Base-by-base conservation (phyloP, 2,113 vertebrate genomes). In the Dicerorhinus sumatrensis region DNA sequence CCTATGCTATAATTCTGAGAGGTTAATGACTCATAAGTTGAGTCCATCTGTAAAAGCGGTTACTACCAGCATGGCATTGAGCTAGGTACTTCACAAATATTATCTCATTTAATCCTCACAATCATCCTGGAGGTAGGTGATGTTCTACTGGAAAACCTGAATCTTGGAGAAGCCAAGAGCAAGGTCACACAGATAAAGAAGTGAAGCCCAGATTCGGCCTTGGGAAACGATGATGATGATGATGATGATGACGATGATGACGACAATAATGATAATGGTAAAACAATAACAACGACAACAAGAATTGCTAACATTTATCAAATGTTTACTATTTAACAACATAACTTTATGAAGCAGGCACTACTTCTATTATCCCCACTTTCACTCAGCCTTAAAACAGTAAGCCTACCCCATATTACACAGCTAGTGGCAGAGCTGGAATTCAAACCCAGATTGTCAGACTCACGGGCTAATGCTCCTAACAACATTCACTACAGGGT, bases 151-250 rank as follows among this genome's bases (percentile, higher is more conserved):
- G 76, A 79, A 97, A 87, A 92, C 54, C 8, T 86, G 25, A 92
- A 90, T 93, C 85, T 79, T 86, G 29, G 62, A 95, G 69, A 90
- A 92, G 14, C 92, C 94, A 95, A 96, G 70, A 81, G 62, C 48
- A 83, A 92, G 36, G 29, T 87, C 33, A 96, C 42, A 95, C 5
- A 95, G 62, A 75, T 42, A 70, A 62, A 94, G 63, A 84, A 23
- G 54, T 36, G 13, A 17, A 87, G 36, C n/a, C 84, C 85, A 85
- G 8, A 73, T 72, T 42, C 31, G 33, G 76, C 33, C 39, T 62
- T 95, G 27, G 69, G 76, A 96, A 73, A 91, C 2, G 17, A 70
- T 31, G 62, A 63, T 67, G 25, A 62, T n/a, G 56, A 62, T 29
- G 36, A 89, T 8, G 4, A 72, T 46, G 20, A 84, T 17, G 5